Evolutionary conservation across 2,113 vertebrate genomes (phyloP).

Genomic region (Pelecanus crispus): DNA sequence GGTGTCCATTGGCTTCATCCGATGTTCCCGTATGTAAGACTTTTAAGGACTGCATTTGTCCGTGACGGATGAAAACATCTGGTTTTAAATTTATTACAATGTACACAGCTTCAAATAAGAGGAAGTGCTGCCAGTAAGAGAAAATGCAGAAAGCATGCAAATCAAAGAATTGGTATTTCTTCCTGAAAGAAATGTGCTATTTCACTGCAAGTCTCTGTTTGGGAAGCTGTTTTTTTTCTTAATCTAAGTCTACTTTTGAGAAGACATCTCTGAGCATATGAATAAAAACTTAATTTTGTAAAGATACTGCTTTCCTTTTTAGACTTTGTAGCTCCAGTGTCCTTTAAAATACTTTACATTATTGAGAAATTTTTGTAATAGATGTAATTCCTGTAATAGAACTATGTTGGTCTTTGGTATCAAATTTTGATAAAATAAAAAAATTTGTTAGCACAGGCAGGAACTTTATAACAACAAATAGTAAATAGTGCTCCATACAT

Average conservation of each 20-base stretch:
- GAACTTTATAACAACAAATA: neutral
- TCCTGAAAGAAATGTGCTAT: neutral
- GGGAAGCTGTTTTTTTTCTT: neutral
- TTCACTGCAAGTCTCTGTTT: neutral
- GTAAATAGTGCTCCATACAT: neutral
- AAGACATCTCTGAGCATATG: neutral
- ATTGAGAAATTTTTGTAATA: neutral
- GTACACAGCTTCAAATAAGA: neutral
- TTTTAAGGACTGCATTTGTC: neutral
- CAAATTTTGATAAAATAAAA: neutral
- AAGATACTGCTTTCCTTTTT: neutral
- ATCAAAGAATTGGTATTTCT: neutral
- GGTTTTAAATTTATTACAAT: neutral
- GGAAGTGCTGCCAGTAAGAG: neutral
- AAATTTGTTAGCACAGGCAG: neutral
- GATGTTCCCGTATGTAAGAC: neutral
- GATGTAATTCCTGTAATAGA: neutral
- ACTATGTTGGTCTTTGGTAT: neutral
- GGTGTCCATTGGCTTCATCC: neutral
- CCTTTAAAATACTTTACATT: neutral
- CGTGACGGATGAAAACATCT: conserved; percentile 44
- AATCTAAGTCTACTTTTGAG: neutral
- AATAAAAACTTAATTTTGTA: neutral
- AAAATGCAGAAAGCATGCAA: neutral
- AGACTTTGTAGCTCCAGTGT: neutral